A percentile compares a stretch with the other conserved stretches of the same genome.
phyloP scores from a whole-genome alignment of 2,113 vertebrate species.

The Recurvirostra avosetta region DNA sequence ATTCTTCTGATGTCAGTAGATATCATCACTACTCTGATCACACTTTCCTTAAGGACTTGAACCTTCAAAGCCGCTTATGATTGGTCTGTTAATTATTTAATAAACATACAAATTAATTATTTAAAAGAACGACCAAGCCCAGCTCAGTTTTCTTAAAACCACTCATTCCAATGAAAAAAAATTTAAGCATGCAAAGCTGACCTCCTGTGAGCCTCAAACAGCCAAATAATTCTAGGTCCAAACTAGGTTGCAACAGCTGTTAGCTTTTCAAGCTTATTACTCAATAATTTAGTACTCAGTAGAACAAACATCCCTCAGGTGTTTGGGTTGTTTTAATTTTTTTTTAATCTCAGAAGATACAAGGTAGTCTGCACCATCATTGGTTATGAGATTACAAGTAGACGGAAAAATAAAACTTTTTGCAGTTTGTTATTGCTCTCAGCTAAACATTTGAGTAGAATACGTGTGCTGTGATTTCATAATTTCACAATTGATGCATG shows the following conservation, averaged over 20 bases:
- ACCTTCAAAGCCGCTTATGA: not conserved
- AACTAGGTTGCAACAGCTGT: not conserved
- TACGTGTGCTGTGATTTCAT: not conserved
- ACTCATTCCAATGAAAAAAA: not conserved
- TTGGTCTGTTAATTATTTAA: not conserved
- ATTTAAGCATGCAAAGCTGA: not conserved
- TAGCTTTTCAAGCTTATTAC: not conserved
- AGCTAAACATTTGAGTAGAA: not conserved
- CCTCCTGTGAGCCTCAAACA: not conserved
- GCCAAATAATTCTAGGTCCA: not conserved
- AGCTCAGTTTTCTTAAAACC: not conserved
- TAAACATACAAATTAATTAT: not conserved
- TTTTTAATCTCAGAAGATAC: not conserved
- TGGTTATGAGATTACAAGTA: not conserved
- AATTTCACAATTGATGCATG: not conserved
- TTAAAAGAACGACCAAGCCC: not conserved
- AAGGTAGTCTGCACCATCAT: not conserved
- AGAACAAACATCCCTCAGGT: not conserved
- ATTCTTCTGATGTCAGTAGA: not conserved
- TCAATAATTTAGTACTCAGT: not conserved
- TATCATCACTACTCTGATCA: not conserved
- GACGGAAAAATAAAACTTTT: not conserved
- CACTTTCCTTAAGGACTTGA: not conserved
- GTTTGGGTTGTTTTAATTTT: not conserved
- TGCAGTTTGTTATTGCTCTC: not conserved